Conservation (phyloP, 1,140 invertebrate species). For the Trialeurodes vaporariorum region DNA sequence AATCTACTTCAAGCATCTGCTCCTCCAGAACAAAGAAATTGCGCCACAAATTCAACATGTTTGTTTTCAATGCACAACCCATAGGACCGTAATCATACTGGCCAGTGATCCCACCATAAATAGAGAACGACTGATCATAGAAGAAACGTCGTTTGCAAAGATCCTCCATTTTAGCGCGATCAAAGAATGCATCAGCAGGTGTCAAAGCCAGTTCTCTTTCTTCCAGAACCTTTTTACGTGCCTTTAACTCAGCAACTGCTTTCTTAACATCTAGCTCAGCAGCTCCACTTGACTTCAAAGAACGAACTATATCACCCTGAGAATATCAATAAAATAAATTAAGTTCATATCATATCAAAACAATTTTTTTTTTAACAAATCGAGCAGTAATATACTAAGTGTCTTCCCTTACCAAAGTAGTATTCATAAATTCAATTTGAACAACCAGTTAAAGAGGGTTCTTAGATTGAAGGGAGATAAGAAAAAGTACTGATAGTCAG, state of each 20-base stretch:
- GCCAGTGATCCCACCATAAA: slow-evolving; percentile 85
- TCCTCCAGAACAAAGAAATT: slow-evolving; percentile 96
- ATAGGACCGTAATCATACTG: slow-evolving; percentile 98
- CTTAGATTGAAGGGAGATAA: no score
- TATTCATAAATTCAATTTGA: no score
- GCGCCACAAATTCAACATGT: slow-evolving; percentile 86
- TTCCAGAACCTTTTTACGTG: slow-evolving; percentile 81
- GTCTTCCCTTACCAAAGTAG: no score
- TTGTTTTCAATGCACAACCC: slow-evolving; percentile 96
- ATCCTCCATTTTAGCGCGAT: slow-evolving; percentile 91
- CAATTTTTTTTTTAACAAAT: slow-evolving; percentile 6
- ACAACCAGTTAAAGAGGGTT: no score
- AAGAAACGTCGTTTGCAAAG: slow-evolving; percentile 94
- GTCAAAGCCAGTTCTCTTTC: slow-evolving; percentile 82
- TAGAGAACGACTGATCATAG: slow-evolving; percentile 97
- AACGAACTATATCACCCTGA: slow-evolving; percentile 76
- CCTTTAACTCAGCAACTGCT: slow-evolving; percentile 85
- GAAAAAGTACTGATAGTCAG: no score
- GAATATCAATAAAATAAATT: slow-evolving; percentile 19
- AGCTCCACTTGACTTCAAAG: slow-evolving; percentile 73
- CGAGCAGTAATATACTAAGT: slow-evolving; percentile 26
- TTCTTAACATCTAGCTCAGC: slow-evolving; percentile 85
- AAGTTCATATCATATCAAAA: not conserved
- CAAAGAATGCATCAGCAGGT: slow-evolving; percentile 64
- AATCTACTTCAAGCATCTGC: slow-evolving; percentile 98